Evolutionary conservation across 2,113 vertebrate genomes (phyloP).

Genomic region (Chlorodrepanis virens): DNA sequence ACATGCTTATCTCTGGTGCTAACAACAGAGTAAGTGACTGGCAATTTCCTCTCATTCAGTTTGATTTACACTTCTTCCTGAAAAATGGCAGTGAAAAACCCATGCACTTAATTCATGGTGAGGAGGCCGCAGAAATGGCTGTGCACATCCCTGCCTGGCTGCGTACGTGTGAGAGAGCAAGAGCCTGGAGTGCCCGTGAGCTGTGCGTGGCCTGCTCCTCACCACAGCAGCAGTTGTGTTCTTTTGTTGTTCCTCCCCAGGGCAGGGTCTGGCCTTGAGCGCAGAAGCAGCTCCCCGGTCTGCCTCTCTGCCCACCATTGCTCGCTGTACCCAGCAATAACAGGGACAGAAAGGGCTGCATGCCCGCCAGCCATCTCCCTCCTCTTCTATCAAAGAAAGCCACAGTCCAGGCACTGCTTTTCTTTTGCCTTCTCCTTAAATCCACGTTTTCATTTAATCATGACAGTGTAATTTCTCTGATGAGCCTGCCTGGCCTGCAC

Average conservation of each 20-base stretch:
- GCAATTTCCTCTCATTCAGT: slow-evolving; percentile 41
- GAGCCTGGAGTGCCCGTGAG: not conserved
- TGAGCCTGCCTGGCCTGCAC: not conserved
- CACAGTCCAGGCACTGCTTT: not conserved
- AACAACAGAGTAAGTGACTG: not conserved
- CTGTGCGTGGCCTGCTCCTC: slow-evolving; percentile 32
- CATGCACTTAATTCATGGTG: not conserved
- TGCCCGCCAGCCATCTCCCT: slow-evolving; percentile 26
- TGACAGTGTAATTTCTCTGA: not conserved
- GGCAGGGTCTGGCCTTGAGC: not conserved
- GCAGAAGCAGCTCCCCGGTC: not conserved
- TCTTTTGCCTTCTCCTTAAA: not conserved
- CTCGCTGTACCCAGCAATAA: slow-evolving; percentile 23
- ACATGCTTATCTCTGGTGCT: slow-evolving; percentile 12
- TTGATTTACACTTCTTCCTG: slow-evolving; percentile 2
- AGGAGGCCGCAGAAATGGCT: not conserved
- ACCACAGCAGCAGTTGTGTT: not conserved
- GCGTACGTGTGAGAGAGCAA: fast-evolving
- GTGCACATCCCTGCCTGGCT: not conserved
- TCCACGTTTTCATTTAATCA: not conserved
- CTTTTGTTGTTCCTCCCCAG: not conserved
- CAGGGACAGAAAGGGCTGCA: not conserved
- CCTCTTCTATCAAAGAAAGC: not conserved
- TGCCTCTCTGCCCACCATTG: not conserved
- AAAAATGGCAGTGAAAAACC: not conserved